phyloP scores from a whole-genome alignment of 2,797 vertebrate species.

The Buphagus erythrorhynchus region DNA sequence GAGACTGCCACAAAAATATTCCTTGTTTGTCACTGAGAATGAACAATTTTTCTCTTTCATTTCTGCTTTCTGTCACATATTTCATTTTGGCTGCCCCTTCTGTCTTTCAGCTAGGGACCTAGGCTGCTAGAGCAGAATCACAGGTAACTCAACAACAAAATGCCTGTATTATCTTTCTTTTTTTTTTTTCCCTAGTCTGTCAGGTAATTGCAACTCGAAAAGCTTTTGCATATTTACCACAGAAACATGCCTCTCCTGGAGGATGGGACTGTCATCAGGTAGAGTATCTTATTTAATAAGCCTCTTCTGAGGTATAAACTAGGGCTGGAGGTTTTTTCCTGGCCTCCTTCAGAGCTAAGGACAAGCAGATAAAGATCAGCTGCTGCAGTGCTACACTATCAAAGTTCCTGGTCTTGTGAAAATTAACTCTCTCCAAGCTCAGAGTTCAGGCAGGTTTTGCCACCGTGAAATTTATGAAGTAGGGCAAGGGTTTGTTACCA shows the following conservation, averaged over 20 bases:
- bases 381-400: not conserved
- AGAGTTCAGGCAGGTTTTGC: not conserved
- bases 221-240: constrained; percentile 30
- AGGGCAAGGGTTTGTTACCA: not conserved
- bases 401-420: constrained; percentile 39
- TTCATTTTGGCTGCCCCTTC: constrained; percentile 63
- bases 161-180: not conserved
- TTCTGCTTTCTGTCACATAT: constrained; percentile 45
- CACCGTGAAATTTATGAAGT: not conserved
- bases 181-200: not conserved
- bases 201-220: constrained; percentile 41
- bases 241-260: constrained; percentile 21
- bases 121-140: constrained; percentile 26
- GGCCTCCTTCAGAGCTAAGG: constrained; percentile 45
- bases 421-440: constrained; percentile 41
- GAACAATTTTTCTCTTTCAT: constrained; percentile 43
- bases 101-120: not conserved
- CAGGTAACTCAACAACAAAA: constrained; percentile 58
- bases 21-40: constrained; percentile 27
- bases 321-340: not conserved
- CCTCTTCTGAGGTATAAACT: not conserved
- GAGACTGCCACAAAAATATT: constrained; percentile 41
- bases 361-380: constrained; percentile 63
- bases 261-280: constrained; percentile 16
- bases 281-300: constrained; percentile 53